phyloP scores from a whole-genome alignment of 1,140 invertebrate species.

The Pseudomyrmex flavicornis region DNA sequence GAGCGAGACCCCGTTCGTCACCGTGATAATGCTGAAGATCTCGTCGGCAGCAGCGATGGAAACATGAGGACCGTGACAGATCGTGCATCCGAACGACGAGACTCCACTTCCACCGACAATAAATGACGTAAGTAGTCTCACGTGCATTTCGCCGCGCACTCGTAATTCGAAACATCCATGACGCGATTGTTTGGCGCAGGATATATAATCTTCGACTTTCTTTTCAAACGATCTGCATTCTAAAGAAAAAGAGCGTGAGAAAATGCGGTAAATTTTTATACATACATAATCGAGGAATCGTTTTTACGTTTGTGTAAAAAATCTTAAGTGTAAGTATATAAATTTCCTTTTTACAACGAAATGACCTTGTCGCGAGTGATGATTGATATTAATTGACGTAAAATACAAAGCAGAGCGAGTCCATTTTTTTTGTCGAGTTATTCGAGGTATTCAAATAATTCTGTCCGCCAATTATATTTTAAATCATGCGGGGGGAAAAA shows the following conservation, averaged over 20 bases:
- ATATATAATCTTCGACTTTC: not conserved
- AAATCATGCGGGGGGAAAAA: not conserved
- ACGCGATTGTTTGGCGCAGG: not conserved
- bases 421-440: not conserved
- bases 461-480: not conserved
- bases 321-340: too few relatives aligned
- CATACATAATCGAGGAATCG: too few relatives aligned
- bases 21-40: conserved; percentile 73
- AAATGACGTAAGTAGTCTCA: conserved; percentile 83
- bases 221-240: conserved; percentile 8
- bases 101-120: conserved; percentile 79
- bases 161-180: not conserved
- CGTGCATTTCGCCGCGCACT: not conserved
- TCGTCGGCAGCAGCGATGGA: conserved; percentile 77
- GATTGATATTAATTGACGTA: not conserved
- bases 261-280: not conserved
- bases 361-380: not conserved
- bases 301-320: not conserved
- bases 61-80: conserved; percentile 81
- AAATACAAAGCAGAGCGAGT: not conserved
- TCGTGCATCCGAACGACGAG: conserved; percentile 76
- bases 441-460: not conserved
- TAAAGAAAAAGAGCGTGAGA: conserved; percentile 4
- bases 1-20: conserved; percentile 6
- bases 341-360: not conserved